Conservation (phyloP, 2,888 invertebrate species). For the Eupithecia subfuscata region DNA sequence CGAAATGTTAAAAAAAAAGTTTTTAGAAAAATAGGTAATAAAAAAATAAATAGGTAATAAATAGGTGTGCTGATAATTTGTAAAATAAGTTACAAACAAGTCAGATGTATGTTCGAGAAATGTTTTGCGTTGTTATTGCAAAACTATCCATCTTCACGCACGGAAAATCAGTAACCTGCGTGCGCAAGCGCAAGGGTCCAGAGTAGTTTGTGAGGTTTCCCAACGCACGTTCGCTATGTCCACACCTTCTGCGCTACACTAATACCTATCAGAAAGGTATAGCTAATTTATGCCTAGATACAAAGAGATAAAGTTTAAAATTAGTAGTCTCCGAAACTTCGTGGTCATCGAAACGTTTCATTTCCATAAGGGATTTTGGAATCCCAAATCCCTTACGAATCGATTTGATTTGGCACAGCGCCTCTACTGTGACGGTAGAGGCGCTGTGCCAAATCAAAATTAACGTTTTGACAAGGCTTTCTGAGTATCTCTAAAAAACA, state of each 20-base stretch:
- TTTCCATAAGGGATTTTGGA: not conserved
- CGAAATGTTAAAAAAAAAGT: no score
- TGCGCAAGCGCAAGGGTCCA: constrained; percentile 29
- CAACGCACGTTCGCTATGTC: constrained; percentile 23
- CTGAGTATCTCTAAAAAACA: no score
- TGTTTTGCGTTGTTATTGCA: constrained; percentile 20
- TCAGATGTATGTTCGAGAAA: not conserved
- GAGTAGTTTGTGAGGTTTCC: constrained; percentile 27
- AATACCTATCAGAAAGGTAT: not conserved
- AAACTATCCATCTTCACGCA: constrained; percentile 32
- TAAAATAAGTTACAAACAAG: no score
- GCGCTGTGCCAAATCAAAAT: no score
- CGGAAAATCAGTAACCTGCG: constrained; percentile 15
- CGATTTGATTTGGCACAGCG: no score
- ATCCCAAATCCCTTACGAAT: no score
- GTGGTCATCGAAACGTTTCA: not conserved
- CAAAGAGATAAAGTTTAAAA: not conserved
- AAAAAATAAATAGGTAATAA: no score
- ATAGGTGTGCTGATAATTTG: no score
- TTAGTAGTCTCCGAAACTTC: not conserved
- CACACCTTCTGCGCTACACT: not conserved
- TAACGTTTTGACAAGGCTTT: no score
- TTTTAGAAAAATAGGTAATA: no score
- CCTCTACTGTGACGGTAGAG: no score
- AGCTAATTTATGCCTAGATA: not conserved